Evolutionary conservation across 2,888 invertebrate genomes (phyloP).

Genomic region (Sinohyriopsis cumingii): DNA sequence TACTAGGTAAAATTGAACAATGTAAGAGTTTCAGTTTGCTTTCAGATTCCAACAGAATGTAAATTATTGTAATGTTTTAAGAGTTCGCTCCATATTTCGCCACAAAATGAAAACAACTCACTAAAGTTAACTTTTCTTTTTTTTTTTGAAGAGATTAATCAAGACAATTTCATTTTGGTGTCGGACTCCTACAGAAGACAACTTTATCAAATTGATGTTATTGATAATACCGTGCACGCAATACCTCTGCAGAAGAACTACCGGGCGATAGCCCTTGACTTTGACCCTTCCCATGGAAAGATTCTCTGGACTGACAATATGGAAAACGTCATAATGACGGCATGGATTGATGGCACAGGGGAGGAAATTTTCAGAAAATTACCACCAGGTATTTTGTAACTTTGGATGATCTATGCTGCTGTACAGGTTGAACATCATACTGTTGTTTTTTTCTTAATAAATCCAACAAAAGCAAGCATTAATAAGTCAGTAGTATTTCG

Average conservation of each 20-base stretch:
- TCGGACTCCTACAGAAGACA: slow-evolving; percentile 76
- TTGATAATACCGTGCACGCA: slow-evolving; percentile 69
- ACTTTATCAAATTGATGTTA: slow-evolving; percentile 86
- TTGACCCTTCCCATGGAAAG: slow-evolving; percentile 76
- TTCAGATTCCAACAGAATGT: no score
- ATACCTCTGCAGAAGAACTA: slow-evolving; percentile 68
- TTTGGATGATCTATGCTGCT: no score
- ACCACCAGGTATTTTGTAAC: slow-evolving; percentile 35
- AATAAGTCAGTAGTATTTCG: no score
- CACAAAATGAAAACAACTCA: background rate
- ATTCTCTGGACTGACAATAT: slow-evolving; percentile 86
- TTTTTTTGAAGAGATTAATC: slow-evolving; percentile 31
- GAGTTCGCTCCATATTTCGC: background rate
- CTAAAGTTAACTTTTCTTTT: background rate
- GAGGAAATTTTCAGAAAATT: slow-evolving; percentile 42
- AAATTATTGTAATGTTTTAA: no score
- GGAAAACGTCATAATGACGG: slow-evolving; percentile 52
- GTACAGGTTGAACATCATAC: no score
- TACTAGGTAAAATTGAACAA: no score
- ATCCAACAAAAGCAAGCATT: no score
- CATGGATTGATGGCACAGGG: slow-evolving; percentile 47
- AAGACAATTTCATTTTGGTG: slow-evolving; percentile 62
- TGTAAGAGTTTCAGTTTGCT: no score
- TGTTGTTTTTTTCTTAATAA: no score
- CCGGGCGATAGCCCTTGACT: slow-evolving; percentile 88